A percentile compares a stretch with the other conserved stretches of the same genome.
Conservation (phyloP, 2,113 vertebrate species). For the Apodemus sylvaticus region DNA sequence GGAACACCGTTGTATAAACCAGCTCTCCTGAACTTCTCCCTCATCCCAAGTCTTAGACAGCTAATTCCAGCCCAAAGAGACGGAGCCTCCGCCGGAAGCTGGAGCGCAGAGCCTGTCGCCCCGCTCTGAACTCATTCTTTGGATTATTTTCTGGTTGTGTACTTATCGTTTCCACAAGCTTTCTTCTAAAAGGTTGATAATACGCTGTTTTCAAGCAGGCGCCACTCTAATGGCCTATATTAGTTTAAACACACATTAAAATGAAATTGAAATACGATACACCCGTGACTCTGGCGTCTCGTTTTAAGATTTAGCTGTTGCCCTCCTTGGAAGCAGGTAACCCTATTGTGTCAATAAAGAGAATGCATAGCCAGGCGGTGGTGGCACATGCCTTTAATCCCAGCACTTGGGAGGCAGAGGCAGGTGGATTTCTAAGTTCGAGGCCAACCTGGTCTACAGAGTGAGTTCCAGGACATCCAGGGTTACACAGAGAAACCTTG, state of each 20-base stretch:
- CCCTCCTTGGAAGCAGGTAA: not conserved
- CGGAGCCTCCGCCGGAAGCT: not conserved
- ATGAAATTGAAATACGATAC: not conserved
- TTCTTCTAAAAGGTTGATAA: not conserved
- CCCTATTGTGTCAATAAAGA: constrained; percentile 29
- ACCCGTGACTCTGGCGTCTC: not conserved
- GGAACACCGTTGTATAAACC: not conserved
- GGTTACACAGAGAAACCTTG: too few species aligned
- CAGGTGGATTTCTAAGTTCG: too few species aligned
- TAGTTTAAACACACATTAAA: not conserved
- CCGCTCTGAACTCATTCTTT: not conserved
- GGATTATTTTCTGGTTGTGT: not conserved
- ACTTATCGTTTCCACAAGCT: not conserved
- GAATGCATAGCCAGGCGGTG: not conserved
- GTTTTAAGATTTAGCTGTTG: not conserved
- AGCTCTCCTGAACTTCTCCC: not conserved
- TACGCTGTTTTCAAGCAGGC: not conserved
- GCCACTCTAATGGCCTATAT: not conserved
- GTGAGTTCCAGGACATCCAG: too few species aligned
- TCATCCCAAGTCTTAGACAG: not conserved
- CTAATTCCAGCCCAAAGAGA: not conserved
- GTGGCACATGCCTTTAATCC: too few species aligned
- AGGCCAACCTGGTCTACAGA: too few species aligned
- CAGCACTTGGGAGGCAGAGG: too few species aligned
- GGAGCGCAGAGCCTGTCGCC: not conserved